Percentiles rank a stretch among this genome's conserved stretches.
Conservation (phyloP, 2,888 invertebrate genomes). For the Anorthoa munda region DNA sequence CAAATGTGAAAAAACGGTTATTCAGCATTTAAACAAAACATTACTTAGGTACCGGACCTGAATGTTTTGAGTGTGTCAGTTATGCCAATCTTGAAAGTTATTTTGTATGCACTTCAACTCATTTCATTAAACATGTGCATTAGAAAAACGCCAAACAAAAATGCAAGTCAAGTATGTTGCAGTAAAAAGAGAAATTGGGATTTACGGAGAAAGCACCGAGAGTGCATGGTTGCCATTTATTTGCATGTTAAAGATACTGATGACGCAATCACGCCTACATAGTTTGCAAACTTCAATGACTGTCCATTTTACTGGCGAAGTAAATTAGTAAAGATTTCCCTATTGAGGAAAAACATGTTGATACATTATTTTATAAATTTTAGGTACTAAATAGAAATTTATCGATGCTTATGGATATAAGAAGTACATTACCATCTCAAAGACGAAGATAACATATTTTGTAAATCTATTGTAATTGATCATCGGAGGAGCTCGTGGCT, state of each 20-base stretch:
- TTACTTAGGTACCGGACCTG: too few species aligned
- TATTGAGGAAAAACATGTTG: neutral
- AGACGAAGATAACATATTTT: too few species aligned
- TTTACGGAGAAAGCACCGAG: slow-evolving; percentile 79
- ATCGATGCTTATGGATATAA: too few species aligned
- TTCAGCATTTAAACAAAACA: too few species aligned
- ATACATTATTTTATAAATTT: neutral
- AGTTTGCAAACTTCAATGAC: slow-evolving; percentile 43
- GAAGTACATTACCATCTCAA: too few species aligned
- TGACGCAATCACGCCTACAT: slow-evolving; percentile 58
- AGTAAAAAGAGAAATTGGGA: slow-evolving; percentile 82
- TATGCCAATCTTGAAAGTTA: neutral
- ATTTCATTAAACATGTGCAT: slow-evolving; percentile 33
- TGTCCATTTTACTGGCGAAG: slow-evolving; percentile 13
- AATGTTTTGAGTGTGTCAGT: neutral
- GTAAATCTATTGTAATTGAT: too few species aligned
- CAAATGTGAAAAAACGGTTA: too few species aligned
- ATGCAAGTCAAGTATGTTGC: slow-evolving; percentile 66
- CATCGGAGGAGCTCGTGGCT: too few species aligned
- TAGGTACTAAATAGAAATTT: neutral
- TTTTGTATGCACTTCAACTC: slow-evolving; percentile 34
- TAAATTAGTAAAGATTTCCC: neutral
- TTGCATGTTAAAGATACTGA: slow-evolving; percentile 68
- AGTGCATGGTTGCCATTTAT: slow-evolving; percentile 76
- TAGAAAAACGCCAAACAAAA: slow-evolving; percentile 47